These are phyloP conservation scores for Amblyornis subalaris DNA, from an alignment of 2,113 vertebrate species.

Conservation along the genomic window DNA sequence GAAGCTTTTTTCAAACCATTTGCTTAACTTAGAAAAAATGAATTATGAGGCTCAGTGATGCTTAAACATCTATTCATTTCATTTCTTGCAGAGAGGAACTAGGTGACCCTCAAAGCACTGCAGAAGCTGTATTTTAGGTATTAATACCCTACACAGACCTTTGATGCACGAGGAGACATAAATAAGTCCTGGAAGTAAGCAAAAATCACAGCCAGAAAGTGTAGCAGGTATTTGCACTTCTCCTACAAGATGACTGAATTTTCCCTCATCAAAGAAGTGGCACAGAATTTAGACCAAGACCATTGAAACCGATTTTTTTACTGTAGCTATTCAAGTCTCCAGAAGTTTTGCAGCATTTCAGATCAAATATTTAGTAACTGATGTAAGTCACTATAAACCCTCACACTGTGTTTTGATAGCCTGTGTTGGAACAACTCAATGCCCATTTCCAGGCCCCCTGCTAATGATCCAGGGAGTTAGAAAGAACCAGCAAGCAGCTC, in stretches of 20 bases:
- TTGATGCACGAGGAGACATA: background rate
- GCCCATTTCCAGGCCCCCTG: background rate
- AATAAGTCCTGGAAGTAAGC: background rate
- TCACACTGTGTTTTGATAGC: background rate
- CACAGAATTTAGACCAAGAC: background rate
- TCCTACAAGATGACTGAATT: background rate
- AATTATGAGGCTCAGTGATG: background rate
- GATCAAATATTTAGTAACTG: background rate
- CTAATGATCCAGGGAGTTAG: background rate
- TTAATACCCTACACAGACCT: background rate
- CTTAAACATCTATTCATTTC: background rate
- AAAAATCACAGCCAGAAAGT: background rate
- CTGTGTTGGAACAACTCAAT: background rate
- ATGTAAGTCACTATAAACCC: background rate
- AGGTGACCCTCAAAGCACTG: background rate
- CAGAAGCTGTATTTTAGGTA: background rate
- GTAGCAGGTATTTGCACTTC: background rate
- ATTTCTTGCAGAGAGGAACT: background rate
- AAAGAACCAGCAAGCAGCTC: background rate
- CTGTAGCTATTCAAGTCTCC: background rate
- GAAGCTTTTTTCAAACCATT: background rate
- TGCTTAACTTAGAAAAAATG: background rate
- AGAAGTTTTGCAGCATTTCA: background rate
- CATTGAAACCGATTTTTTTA: background rate
- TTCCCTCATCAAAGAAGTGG: background rate